phyloP scores from a whole-genome alignment of 2,113 vertebrate species.

The Puma concolor region DNA sequence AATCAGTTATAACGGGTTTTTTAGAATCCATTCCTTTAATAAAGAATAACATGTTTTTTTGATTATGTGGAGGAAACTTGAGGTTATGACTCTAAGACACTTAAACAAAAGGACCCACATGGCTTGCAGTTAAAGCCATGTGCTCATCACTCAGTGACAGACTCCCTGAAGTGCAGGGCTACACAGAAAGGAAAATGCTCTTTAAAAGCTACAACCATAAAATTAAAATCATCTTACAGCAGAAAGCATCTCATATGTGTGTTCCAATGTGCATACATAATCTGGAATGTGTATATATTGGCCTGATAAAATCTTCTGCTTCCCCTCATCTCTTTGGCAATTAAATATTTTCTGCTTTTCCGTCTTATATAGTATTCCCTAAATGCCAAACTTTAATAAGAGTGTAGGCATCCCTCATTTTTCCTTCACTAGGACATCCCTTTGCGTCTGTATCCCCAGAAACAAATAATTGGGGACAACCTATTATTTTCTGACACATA shows the following conservation, averaged over 20 bases:
- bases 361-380: not conserved
- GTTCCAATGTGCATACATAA: not conserved
- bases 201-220: not conserved
- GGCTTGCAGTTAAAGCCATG: not conserved
- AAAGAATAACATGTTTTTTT: not conserved
- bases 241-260: not conserved
- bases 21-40: not conserved
- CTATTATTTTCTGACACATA: not conserved
- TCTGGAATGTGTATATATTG: not conserved
- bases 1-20: not conserved
- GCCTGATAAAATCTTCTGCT: not conserved
- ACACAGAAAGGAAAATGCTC: not conserved
- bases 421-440: not conserved
- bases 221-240: not conserved
- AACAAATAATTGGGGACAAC: not conserved
- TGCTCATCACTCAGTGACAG: not conserved
- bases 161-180: not conserved
- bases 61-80: not conserved
- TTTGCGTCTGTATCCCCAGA: not conserved
- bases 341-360: conserved; percentile 6
- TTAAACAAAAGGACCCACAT: not conserved
- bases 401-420: not conserved
- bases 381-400: conserved; percentile 30
- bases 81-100: not conserved
- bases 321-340: not conserved